A percentile compares a stretch with the other conserved stretches of the same genome.
phyloP scores from a whole-genome alignment of 1,140 invertebrate genomes.

The Maconellicoccus hirsutus region DNA sequence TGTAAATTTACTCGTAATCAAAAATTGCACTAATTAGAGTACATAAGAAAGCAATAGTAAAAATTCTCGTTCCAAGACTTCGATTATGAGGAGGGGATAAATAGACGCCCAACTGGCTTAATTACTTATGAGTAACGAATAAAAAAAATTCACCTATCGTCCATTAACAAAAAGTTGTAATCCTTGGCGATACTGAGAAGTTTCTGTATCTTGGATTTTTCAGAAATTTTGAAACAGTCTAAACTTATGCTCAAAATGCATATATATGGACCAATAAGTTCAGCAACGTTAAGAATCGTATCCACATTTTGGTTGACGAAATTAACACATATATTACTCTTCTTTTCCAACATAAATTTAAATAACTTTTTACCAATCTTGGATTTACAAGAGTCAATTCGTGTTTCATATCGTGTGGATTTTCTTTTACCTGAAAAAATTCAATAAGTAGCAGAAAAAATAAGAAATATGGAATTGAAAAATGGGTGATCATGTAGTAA shows the following conservation, averaged over 20 bases:
- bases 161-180: neutral
- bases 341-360: neutral
- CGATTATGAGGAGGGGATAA: no score
- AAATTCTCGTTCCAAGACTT: no score
- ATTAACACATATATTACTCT: neutral
- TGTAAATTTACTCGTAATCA: no score
- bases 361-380: neutral
- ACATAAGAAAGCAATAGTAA: neutral
- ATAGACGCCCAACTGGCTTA: no score
- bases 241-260: neutral
- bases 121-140: neutral
- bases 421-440: neutral
- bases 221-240: neutral
- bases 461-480: no score
- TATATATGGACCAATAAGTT: conserved; percentile 5
- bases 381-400: neutral
- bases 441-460: no score
- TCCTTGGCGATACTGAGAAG: neutral
- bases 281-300: neutral
- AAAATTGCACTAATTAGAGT: no score
- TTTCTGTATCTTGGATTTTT: neutral
- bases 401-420: neutral
- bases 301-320: neutral
- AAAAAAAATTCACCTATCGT: neutral
- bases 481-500: neutral